phyloP scores from a whole-genome alignment of 2,797 vertebrate species.

The Acrossocheilus fasciatus region DNA sequence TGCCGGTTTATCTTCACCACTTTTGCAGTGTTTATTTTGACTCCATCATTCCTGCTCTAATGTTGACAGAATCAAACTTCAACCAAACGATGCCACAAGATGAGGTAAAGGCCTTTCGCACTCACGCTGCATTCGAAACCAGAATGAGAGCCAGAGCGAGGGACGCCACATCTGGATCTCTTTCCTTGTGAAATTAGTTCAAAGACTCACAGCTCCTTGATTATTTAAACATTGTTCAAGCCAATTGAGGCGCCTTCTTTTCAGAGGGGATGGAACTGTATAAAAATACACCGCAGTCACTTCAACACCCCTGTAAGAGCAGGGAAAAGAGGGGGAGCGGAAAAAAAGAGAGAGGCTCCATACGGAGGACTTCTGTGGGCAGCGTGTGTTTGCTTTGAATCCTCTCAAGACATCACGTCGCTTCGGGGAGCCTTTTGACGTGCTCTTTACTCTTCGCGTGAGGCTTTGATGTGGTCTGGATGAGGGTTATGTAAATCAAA shows the following conservation, averaged over 20 bases:
- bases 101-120: constrained; percentile 31
- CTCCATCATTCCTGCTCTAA: constrained; percentile 41
- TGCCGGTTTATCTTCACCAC: constrained; percentile 53
- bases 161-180: constrained; percentile 65
- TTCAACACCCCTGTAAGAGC: constrained; percentile 60
- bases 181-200: constrained; percentile 67
- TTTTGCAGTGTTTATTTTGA: constrained; percentile 52
- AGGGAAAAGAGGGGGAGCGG: constrained; percentile 40
- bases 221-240: constrained; percentile 70
- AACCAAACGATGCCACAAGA: constrained; percentile 39
- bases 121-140: constrained; percentile 20
- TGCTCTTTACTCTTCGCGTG: constrained; percentile 55
- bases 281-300: constrained; percentile 62
- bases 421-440: constrained; percentile 62
- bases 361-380: constrained; percentile 58
- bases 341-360: constrained; percentile 47
- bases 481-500: constrained; percentile 55
- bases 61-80: constrained; percentile 48
- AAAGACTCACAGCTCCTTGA: constrained; percentile 70
- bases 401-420: constrained; percentile 63
- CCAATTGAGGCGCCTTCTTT: constrained; percentile 64
- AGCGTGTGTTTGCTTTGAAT: constrained; percentile 64
- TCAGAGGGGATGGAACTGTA: constrained; percentile 57
- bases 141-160: constrained; percentile 22
- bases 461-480: constrained; percentile 64